Evolutionary conservation across 2,888 invertebrate genomes (phyloP).

Genomic region (Ctena decussata): DNA sequence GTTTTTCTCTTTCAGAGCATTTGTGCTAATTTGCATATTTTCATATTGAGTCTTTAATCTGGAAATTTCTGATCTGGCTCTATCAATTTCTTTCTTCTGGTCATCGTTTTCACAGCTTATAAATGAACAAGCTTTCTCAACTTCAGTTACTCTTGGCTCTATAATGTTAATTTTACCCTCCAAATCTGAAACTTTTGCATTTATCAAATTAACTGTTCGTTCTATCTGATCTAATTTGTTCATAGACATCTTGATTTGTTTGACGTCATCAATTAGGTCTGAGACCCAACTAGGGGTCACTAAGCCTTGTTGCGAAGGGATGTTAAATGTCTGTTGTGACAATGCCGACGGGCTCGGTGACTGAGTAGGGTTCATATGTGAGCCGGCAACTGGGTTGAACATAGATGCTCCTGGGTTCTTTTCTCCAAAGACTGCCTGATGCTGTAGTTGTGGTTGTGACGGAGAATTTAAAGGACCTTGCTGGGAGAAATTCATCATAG

Average conservation of each 20-base stretch:
- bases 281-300: neutral
- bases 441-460: too few species aligned
- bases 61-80: neutral
- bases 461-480: too few species aligned
- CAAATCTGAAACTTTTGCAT: neutral
- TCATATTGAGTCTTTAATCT: neutral
- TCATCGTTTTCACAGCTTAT: neutral
- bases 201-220: neutral
- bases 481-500: too few species aligned
- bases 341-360: too few species aligned
- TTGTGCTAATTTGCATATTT: neutral
- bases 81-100: neutral
- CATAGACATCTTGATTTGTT: slow-evolving; percentile 2
- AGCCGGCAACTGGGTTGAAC: too few species aligned
- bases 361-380: too few species aligned
- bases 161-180: neutral
- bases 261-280: neutral
- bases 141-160: neutral
- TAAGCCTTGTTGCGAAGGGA: too few species aligned
- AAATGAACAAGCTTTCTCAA: neutral
- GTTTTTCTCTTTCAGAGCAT: neutral
- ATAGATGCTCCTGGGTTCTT: too few species aligned
- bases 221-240: neutral
- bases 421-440: too few species aligned
- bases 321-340: too few species aligned